Percentiles rank a stretch among this genome's conserved stretches.
Evolutionary conservation across 2,797 vertebrate species (phyloP).

Genomic region (Sitta carolinensis): DNA sequence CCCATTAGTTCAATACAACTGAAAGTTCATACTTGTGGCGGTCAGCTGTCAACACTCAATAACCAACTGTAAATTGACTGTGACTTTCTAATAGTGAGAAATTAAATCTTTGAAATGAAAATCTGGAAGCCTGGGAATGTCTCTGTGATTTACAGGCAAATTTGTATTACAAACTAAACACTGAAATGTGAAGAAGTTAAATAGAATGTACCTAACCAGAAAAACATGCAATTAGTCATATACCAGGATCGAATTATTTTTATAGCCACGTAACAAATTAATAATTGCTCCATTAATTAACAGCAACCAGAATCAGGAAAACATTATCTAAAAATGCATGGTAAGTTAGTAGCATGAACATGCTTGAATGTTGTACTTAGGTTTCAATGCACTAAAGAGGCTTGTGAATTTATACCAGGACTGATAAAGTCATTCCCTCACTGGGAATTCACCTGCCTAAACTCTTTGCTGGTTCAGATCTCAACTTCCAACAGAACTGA

Average conservation of each 20-base stretch:
- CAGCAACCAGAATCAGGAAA: neutral
- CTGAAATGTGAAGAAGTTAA: neutral
- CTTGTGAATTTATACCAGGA: neutral
- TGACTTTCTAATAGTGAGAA: conserved; percentile 27
- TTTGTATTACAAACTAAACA: neutral
- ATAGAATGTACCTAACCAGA: neutral
- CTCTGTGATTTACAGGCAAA: neutral
- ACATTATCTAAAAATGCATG: neutral
- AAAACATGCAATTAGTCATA: conserved; percentile 4
- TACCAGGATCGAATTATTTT: neutral
- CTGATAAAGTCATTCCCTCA: neutral
- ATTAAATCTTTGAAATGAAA: conserved; percentile 27
- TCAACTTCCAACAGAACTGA: neutral
- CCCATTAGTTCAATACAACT: conserved; percentile 3
- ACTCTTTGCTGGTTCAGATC: neutral
- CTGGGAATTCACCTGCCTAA: neutral
- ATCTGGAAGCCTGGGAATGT: neutral
- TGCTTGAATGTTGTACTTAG: neutral
- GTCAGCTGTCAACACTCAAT: conserved; percentile 14
- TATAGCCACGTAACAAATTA: neutral
- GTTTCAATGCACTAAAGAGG: neutral
- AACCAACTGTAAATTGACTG: conserved; percentile 14
- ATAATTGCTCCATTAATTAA: neutral
- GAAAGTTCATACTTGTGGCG: conserved; percentile 18
- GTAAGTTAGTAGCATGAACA: neutral